A percentile compares a stretch with the other conserved stretches of the same genome.
Evolutionary conservation across 2,797 vertebrate species (phyloP).

Genomic region (Scleropages formosus): DNA sequence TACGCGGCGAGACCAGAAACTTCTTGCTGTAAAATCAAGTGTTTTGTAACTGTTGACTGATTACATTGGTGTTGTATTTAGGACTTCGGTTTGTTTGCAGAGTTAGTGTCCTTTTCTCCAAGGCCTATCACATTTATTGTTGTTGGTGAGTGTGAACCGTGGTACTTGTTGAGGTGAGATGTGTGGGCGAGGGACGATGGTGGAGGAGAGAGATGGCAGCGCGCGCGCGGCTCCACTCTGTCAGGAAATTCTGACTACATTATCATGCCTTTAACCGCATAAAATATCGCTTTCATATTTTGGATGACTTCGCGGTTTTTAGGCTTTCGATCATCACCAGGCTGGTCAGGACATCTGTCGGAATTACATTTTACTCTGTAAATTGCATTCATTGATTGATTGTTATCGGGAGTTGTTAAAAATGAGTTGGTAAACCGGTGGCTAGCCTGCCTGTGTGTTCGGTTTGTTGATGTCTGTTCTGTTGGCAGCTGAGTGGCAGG

Average conservation of each 20-base stretch:
- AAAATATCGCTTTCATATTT: too few species aligned
- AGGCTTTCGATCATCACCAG: too few species aligned
- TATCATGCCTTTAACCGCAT: too few species aligned
- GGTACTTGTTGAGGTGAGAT: not conserved
- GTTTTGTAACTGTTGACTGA: not conserved
- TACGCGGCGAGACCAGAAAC: slow-evolving; percentile 56
- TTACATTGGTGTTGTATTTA: not conserved
- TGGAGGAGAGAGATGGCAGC: not conserved
- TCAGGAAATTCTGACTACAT: too few species aligned
- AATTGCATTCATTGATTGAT: too few species aligned
- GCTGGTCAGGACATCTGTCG: not conserved
- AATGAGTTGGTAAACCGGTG: not conserved
- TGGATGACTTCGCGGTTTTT: too few species aligned
- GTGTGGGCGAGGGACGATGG: not conserved
- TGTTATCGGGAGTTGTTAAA: not conserved
- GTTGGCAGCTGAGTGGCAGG: too few species aligned
- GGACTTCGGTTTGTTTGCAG: not conserved
- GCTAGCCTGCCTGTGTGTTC: not conserved
- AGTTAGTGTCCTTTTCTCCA: not conserved
- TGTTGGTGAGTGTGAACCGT: slow-evolving; percentile 16
- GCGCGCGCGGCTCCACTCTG: not conserved
- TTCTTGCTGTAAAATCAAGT: slow-evolving; percentile 37
- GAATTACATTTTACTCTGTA: not conserved
- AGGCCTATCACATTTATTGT: not conserved
- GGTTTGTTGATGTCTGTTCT: not conserved